Evolutionary conservation across 2,888 invertebrate genomes (phyloP), one percentile per base, ranked within the genome.

Genomic region (Philereme transversata): DNA sequence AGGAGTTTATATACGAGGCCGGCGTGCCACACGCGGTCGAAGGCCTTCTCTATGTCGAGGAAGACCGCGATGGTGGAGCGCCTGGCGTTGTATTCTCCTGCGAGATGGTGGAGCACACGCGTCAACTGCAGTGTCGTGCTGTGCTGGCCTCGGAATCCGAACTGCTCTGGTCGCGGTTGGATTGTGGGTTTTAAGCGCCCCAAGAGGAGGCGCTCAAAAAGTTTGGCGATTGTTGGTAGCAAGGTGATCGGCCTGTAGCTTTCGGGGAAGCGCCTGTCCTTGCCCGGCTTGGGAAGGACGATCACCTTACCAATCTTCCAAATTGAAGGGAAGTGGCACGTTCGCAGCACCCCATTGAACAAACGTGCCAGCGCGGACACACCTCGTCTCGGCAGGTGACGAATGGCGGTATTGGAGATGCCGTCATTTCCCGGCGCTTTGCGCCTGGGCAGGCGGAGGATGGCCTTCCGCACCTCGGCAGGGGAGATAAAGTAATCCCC

Each of bases 21-120:
- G 1, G 56, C 51, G 53, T 78, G 76, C 77, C 77, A 76, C 0
- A 80, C 75, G 0, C 69, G 36, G 55, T 78, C 76, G 58, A 80
- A 77, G 5, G 55, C 55, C 36, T 56, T 56, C 49, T 56, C 55
- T 4, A 76, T 70, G 55, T 77, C 74, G 0, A 76, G 67, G 52
- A 75, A 69, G 5, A 76, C 73, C 8, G 68, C 71, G 6, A 57
- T 70, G 1, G 65, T 35, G 49, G 38, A 22, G 10, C 64, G 59
- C 0, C 46, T 46, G 46, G 56, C 64, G 57, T 75, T 78, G 0
- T 34, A 0, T 5, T 62, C 57, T 4, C 53, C 54, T 0, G 71
- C 55, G 4, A 69, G 7, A 5, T 50, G 9, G 50, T 75, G 72
- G 5, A 75, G 69, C 0, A 78, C 67, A 6, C 72, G 60, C 5